Percentiles rank a stretch among this genome's conserved stretches.
These are phyloP conservation scores for Ataeniobius toweri DNA, from an alignment of 2,797 vertebrate species.

Conservation along the genomic window DNA sequence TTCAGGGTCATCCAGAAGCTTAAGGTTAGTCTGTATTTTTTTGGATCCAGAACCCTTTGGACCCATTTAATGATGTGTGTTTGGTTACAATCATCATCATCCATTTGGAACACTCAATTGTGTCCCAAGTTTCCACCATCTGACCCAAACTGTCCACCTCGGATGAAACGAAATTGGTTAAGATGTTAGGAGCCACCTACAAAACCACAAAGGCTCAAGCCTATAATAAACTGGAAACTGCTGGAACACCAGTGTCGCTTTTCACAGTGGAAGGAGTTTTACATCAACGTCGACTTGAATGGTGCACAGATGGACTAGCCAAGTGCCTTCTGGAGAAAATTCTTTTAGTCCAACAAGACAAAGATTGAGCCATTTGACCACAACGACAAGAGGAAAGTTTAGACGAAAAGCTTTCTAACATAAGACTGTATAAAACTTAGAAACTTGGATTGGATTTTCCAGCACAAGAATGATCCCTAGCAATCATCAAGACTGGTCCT, in stretches of 20 bases:
- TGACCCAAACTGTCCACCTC: not conserved
- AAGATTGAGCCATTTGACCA: too few species aligned
- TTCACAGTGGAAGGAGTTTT: too few species aligned
- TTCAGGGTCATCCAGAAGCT: not conserved
- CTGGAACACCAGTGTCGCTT: too few species aligned
- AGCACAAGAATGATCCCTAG: not conserved
- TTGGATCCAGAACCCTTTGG: too few species aligned
- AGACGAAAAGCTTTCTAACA: not conserved
- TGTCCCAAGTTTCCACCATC: not conserved
- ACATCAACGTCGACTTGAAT: too few species aligned
- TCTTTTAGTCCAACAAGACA: too few species aligned
- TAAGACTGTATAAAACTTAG: not conserved
- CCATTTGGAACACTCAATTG: not conserved
- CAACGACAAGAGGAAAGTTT: too few species aligned
- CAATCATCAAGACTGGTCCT: not conserved
- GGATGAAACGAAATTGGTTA: not conserved
- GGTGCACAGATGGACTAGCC: too few species aligned
- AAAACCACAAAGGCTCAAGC: not conserved
- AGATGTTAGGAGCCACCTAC: not conserved
- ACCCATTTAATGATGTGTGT: not conserved
- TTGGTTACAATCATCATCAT: not conserved
- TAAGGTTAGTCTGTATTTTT: not conserved
- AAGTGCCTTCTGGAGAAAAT: too few species aligned
- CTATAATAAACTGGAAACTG: not conserved
- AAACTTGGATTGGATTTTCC: not conserved